phyloP scores from a whole-genome alignment of 2,113 vertebrate species.

The Trichomycterus rosablanca region DNA sequence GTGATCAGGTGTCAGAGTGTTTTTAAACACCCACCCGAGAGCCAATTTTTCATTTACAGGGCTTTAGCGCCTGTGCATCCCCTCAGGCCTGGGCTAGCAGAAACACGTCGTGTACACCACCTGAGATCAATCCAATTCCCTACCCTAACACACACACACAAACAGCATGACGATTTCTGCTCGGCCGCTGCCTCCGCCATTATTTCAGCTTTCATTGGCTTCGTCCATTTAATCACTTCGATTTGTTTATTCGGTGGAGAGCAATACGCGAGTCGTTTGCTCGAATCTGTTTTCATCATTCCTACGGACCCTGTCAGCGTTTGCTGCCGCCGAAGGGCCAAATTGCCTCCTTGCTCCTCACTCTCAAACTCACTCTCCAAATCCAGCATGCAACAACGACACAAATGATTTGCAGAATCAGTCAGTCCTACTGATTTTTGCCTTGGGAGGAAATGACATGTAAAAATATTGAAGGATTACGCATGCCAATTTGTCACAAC shows the following conservation, averaged over 20 bases:
- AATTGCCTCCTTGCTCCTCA: slow-evolving; percentile 20
- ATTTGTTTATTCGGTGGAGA: slow-evolving; percentile 64
- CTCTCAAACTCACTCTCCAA: slow-evolving; percentile 22
- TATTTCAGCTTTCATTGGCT: slow-evolving; percentile 42
- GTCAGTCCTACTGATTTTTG: not conserved
- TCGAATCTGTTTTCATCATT: slow-evolving; percentile 58
- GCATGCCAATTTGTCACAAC: slow-evolving; percentile 33
- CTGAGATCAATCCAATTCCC: slow-evolving; percentile 41
- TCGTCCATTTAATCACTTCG: slow-evolving; percentile 61
- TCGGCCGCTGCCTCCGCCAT: slow-evolving; percentile 31
- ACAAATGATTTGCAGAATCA: not conserved
- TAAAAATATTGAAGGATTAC: slow-evolving; percentile 29
- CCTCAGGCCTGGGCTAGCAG: slow-evolving; percentile 22
- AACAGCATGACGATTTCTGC: not conserved
- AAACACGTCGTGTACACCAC: slow-evolving; percentile 29
- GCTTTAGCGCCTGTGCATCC: slow-evolving; percentile 17
- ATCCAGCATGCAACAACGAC: slow-evolving; percentile 17
- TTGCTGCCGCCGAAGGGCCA: slow-evolving; percentile 25
- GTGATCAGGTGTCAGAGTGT: slow-evolving; percentile 21
- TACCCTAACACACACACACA: slow-evolving; percentile 26
- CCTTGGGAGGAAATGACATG: slow-evolving; percentile 23
- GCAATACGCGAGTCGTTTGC: slow-evolving; percentile 58
- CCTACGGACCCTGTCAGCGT: slow-evolving; percentile 54
- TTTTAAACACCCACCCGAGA: slow-evolving; percentile 12
- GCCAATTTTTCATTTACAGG: slow-evolving; percentile 18